phyloP scores from a whole-genome alignment of 2,888 invertebrate genomes.

The Meiosimyza decipiens region DNA sequence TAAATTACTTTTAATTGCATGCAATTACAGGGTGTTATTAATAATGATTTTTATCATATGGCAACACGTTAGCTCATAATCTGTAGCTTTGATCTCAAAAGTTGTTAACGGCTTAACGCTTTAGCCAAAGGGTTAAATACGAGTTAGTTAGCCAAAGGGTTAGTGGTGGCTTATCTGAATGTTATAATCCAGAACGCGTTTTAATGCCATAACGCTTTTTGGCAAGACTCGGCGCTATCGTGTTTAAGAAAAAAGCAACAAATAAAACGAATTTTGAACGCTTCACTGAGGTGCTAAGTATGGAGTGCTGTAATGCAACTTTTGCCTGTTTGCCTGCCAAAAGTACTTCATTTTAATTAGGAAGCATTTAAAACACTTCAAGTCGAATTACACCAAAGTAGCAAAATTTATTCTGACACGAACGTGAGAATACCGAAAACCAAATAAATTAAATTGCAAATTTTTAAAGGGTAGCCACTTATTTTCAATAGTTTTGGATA shows the following conservation, averaged over 20 bases:
- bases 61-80: conserved; percentile 3
- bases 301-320: conserved; percentile 5
- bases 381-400: neutral
- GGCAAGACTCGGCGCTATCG: neutral
- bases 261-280: too few species aligned
- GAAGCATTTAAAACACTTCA: conserved; percentile 7
- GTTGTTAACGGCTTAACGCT: conserved; percentile 10
- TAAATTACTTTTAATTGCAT: conserved; percentile 2
- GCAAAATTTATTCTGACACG: neutral
- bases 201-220: neutral
- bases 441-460: too few species aligned
- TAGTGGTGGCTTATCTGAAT: neutral
- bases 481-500: too few species aligned
- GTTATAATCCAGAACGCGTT: neutral
- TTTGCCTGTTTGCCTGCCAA: conserved; percentile 2
- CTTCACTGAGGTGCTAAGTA: conserved; percentile 20
- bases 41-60: conserved; percentile 4
- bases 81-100: neutral
- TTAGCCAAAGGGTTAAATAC: neutral
- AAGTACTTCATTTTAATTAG: conserved; percentile 23
- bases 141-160: too few species aligned
- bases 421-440: neutral
- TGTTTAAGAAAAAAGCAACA: neutral
- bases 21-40: conserved; percentile 2
- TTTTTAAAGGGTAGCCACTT: too few species aligned